These are phyloP conservation scores for Rotaria magnacalcarata DNA, from an alignment of 2,888 invertebrate species.

Conservation along the genomic window DNA sequence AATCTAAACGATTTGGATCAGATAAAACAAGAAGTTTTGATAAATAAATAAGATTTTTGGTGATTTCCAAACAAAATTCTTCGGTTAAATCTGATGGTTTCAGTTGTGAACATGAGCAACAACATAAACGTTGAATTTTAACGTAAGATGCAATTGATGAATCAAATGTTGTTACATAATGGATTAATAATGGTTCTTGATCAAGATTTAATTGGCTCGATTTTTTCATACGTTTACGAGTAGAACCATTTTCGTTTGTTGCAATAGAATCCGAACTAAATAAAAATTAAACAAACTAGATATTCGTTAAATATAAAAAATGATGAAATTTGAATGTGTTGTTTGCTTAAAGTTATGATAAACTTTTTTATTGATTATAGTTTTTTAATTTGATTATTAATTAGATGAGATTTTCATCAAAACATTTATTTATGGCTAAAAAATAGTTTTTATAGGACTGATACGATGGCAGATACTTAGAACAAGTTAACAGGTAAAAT, in stretches of 20 bases:
- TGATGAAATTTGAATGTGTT: too few species aligned
- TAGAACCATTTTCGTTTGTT: background rate
- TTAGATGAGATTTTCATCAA: too few species aligned
- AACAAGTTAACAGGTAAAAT: too few species aligned
- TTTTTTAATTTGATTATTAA: too few species aligned
- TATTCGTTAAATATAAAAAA: too few species aligned
- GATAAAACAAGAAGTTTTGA: constrained; percentile 4
- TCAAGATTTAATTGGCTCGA: background rate
- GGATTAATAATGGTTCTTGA: background rate
- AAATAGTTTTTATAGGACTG: too few species aligned
- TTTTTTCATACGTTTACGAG: background rate
- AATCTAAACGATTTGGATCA: background rate
- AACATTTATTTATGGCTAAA: too few species aligned
- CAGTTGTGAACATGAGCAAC: background rate
- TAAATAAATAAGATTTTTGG: background rate
- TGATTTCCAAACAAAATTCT: background rate
- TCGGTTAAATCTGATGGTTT: background rate
- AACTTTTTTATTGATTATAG: too few species aligned
- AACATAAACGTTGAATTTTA: constrained; percentile 28
- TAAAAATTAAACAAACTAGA: too few species aligned
- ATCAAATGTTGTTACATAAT: background rate
- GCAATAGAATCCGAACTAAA: background rate
- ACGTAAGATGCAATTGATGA: background rate
- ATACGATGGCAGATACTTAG: too few species aligned
- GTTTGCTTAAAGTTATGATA: too few species aligned